Conservation (phyloP, 2,888 invertebrate genomes). For the Zygaena filipendulae region DNA sequence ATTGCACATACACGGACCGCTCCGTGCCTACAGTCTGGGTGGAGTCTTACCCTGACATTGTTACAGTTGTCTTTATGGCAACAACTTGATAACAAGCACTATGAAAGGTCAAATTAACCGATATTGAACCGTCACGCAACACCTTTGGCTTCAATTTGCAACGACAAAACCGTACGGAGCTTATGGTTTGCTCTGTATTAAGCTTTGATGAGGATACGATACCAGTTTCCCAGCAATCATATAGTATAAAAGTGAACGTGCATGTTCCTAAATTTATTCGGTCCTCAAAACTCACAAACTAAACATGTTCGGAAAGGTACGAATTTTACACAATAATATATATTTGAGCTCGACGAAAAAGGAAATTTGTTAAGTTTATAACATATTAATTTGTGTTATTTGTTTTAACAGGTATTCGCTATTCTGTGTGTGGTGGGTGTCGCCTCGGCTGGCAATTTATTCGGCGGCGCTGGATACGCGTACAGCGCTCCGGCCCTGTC, state of each 20-base stretch:
- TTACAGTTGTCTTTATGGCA: no score
- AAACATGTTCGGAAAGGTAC: slow-evolving; percentile 51
- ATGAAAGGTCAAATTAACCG: no score
- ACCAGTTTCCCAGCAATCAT: slow-evolving; percentile 36
- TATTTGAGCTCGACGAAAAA: not conserved
- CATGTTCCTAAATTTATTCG: slow-evolving; percentile 37
- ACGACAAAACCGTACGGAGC: no score
- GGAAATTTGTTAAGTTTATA: slow-evolving; percentile 2
- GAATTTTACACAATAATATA: slow-evolving; percentile 13
- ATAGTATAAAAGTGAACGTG: slow-evolving; percentile 51
- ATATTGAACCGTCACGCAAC: no score
- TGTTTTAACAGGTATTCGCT: slow-evolving; percentile 37
- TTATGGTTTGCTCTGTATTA: slow-evolving; percentile 31
- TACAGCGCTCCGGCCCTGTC: slow-evolving; percentile 21
- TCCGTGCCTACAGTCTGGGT: no score
- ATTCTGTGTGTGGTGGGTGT: slow-evolving; percentile 51
- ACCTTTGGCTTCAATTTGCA: no score
- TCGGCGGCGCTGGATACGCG: slow-evolving; percentile 22
- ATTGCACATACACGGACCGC: no score
- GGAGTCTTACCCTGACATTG: slow-evolving; percentile 29
- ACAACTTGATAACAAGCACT: no score
- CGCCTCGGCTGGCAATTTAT: slow-evolving; percentile 52
- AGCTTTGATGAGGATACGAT: slow-evolving; percentile 33
- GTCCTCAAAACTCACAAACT: slow-evolving; percentile 28
- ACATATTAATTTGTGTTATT: no score